These are phyloP conservation scores for Catharus ustulatus DNA, from an alignment of 2,797 vertebrate species.

Conservation along the genomic window DNA sequence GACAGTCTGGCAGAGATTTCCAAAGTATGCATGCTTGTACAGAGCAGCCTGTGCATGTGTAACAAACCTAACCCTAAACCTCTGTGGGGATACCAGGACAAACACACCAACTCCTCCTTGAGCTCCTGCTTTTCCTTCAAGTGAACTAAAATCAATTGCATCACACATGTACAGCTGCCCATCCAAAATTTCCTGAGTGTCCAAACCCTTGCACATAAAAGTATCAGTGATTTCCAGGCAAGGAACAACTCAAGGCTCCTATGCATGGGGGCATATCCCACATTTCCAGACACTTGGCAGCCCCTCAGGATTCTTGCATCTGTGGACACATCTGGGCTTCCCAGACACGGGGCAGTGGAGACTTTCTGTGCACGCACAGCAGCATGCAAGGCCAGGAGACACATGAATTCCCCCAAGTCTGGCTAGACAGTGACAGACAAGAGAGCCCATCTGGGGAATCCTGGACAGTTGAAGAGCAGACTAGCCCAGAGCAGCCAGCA, in stretches of 20 bases:
- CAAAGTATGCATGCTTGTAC: neutral
- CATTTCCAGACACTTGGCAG: slow-evolving; percentile 49
- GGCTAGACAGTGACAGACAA: neutral
- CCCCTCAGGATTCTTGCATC: slow-evolving; percentile 23
- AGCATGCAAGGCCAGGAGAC: neutral
- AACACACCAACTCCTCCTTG: neutral
- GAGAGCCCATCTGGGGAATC: neutral
- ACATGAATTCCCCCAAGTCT: neutral
- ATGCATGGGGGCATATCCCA: slow-evolving; percentile 41
- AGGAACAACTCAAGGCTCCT: neutral
- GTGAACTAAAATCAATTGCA: neutral
- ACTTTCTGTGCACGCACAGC: neutral
- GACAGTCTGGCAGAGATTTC: neutral
- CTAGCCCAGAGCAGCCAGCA: neutral
- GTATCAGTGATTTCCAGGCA: neutral
- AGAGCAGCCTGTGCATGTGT: neutral
- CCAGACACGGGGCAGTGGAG: neutral
- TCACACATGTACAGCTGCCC: neutral
- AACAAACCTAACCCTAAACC: neutral
- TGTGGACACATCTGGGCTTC: slow-evolving; percentile 41
- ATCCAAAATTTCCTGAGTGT: neutral
- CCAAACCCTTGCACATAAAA: neutral
- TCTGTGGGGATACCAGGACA: neutral
- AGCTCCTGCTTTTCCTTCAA: neutral
- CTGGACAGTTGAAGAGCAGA: neutral